Evolutionary conservation across 53 echinoderm and acorn worm genomes (phyloP).

Genomic region (Echinometra lucunter): DNA sequence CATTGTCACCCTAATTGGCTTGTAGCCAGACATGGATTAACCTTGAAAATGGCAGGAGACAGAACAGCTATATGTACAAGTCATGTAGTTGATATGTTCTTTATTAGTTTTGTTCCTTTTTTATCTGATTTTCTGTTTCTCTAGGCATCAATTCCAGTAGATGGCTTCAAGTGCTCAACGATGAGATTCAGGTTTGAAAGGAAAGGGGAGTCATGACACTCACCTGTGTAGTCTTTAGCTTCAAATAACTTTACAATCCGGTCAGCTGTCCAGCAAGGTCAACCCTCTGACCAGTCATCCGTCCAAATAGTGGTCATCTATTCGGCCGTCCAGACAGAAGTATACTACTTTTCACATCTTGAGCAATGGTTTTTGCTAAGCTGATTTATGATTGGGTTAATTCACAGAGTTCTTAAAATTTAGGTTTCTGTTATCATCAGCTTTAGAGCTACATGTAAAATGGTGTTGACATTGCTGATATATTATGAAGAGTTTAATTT

Average conservation of each 20-base stretch:
- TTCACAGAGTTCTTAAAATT: too few relatives aligned
- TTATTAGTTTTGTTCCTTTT: neutral
- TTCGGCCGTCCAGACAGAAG: too few relatives aligned
- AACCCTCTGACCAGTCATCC: neutral
- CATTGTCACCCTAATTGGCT: neutral
- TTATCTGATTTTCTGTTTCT: neutral
- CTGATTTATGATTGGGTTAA: neutral
- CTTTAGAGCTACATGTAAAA: too few relatives aligned
- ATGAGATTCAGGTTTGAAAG: constrained; percentile 72
- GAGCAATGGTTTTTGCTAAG: neutral
- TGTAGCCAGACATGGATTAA: neutral
- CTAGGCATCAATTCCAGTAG: constrained; percentile 41
- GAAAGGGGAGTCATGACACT: constrained; percentile 26
- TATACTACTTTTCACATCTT: neutral
- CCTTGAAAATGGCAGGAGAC: neutral
- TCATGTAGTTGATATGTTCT: neutral
- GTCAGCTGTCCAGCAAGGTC: neutral
- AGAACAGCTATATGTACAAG: too few relatives aligned
- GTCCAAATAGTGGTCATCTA: neutral
- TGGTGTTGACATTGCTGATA: too few relatives aligned
- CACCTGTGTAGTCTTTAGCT: neutral
- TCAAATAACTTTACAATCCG: neutral
- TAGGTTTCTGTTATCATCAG: too few relatives aligned
- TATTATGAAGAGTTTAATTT: too few relatives aligned
- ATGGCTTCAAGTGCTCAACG: constrained; percentile 71